Percentiles rank a stretch among this genome's conserved stretches.
phyloP scores from a whole-genome alignment of 2,797 vertebrate species.

The Notolabrus celidotus region DNA sequence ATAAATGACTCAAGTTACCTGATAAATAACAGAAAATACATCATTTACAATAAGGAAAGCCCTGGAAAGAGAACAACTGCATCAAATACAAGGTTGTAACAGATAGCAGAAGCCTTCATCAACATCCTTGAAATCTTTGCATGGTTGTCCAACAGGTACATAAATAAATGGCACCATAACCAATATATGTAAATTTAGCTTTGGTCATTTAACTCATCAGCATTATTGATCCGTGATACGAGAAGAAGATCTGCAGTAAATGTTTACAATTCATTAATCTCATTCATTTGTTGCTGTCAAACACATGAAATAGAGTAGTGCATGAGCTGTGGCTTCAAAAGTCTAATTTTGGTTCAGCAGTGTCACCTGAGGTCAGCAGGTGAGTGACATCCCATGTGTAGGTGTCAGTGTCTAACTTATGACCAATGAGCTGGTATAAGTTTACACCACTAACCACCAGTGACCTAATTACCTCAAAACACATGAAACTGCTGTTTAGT shows the following conservation, averaged over 20 bases:
- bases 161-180: too few relatives aligned
- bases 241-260: background rate
- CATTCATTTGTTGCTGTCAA: background rate
- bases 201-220: background rate
- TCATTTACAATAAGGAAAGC: too few relatives aligned
- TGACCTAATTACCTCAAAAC: conserved; percentile 74
- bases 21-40: too few relatives aligned
- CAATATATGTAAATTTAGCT: too few relatives aligned
- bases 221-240: background rate
- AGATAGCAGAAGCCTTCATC: too few relatives aligned
- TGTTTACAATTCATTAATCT: background rate
- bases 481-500: conserved; percentile 30
- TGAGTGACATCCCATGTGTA: conserved; percentile 12
- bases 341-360: conserved; percentile 15
- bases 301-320: background rate
- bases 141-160: too few relatives aligned
- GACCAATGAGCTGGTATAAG: conserved; percentile 54
- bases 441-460: conserved; percentile 68
- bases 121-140: too few relatives aligned
- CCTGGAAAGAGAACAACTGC: too few relatives aligned
- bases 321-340: background rate
- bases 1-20: too few relatives aligned
- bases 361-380: conserved; percentile 29
- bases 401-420: conserved; percentile 67
- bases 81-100: too few relatives aligned